Conservation (phyloP, 2,888 invertebrate genomes). For the Drosophila monieri region DNA sequence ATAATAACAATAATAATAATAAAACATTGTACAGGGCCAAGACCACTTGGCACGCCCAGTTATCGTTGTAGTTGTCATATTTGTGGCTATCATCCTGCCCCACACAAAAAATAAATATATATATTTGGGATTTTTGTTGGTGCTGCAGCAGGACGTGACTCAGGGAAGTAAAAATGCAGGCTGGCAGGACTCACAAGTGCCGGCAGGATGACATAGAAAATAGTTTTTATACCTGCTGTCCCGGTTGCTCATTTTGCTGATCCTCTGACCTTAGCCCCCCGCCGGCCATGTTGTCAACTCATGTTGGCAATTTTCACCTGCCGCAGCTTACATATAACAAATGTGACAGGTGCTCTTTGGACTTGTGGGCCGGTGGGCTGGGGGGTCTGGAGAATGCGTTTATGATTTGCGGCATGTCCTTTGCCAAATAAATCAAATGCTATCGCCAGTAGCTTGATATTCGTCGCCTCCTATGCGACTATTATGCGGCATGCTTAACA, state of each 20-base stretch:
- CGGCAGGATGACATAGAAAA: slow-evolving; percentile 67
- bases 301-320: slow-evolving; percentile 79
- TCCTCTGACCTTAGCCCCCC: slow-evolving; percentile 25
- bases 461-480: slow-evolving; percentile 25
- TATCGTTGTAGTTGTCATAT: slow-evolving; percentile 49
- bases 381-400: slow-evolving; percentile 58
- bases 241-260: slow-evolving; percentile 65
- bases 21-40: slow-evolving; percentile 4
- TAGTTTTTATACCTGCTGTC: slow-evolving; percentile 60
- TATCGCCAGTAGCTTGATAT: slow-evolving; percentile 61
- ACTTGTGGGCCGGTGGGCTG: not conserved
- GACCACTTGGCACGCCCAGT: slow-evolving; percentile 34
- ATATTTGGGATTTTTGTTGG: slow-evolving; percentile 13
- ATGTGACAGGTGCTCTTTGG: slow-evolving; percentile 44
- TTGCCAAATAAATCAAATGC: slow-evolving; percentile 77
- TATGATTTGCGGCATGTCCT: slow-evolving; percentile 76
- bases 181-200: slow-evolving; percentile 24
- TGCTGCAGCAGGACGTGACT: slow-evolving; percentile 65
- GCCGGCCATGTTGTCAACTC: slow-evolving; percentile 68
- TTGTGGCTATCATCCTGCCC: slow-evolving; percentile 56
- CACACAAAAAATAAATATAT: slow-evolving; percentile 26
- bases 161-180: slow-evolving; percentile 62
- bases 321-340: slow-evolving; percentile 70
- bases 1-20: slow-evolving; percentile 65
- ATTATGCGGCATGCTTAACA: slow-evolving; percentile 52